phyloP scores from a whole-genome alignment of 2,888 invertebrate genomes.

The Cylindroiulus punctatus region DNA sequence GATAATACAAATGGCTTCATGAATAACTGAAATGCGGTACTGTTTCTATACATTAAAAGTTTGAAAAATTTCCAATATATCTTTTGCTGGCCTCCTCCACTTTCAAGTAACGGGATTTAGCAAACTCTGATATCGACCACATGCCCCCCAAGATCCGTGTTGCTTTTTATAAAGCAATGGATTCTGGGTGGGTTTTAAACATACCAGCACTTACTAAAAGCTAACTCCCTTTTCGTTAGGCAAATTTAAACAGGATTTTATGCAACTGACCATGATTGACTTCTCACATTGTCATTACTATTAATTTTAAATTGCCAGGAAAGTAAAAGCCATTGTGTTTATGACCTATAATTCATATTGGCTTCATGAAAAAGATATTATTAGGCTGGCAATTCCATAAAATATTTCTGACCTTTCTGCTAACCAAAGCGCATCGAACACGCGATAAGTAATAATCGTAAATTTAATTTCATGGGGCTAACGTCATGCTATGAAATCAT shows the following conservation, averaged over 20 bases:
- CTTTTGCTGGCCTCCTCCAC: too few species aligned
- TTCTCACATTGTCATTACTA: background rate
- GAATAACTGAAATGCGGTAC: too few species aligned
- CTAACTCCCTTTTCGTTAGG: too few species aligned
- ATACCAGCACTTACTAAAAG: too few species aligned
- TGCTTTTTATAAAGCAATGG: too few species aligned
- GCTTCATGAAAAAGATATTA: background rate
- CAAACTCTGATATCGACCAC: too few species aligned
- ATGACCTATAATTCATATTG: background rate
- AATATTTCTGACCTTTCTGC: background rate
- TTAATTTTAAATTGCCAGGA: background rate
- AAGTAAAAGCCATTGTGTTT: background rate
- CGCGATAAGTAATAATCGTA: background rate
- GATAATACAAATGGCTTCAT: background rate
- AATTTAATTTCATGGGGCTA: background rate
- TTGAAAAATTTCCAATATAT: too few species aligned
- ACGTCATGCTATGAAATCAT: background rate
- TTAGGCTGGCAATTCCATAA: background rate
- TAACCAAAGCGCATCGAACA: slow-evolving; percentile 1
- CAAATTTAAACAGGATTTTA: background rate
- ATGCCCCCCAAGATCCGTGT: too few species aligned
- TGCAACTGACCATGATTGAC: background rate
- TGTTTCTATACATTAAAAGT: too few species aligned
- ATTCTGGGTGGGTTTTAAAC: too few species aligned
- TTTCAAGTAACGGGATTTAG: too few species aligned